Base-by-base conservation (phyloP, 2,113 vertebrate genomes). In the Boleophthalmus pectinirostris region DNA sequence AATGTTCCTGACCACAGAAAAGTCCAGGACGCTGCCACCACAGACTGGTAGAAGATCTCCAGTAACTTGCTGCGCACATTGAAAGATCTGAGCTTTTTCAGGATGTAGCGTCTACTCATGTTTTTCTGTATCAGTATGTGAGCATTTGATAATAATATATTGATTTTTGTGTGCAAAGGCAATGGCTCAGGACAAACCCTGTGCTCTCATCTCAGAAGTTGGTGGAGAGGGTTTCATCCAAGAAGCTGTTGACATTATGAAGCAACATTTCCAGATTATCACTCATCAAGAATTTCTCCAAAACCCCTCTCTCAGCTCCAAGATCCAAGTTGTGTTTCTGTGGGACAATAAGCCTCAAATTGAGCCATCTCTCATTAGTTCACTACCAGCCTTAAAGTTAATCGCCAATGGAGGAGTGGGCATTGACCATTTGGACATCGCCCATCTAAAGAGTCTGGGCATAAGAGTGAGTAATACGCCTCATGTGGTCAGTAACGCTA, bases 381-480 rank as follows among this genome's bases (percentile, higher is more conserved):
- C 66, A 9, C 84, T 95, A 0, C 94, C 94, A 0, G 83, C 84
- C 0, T 83, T 96, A 71, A 95, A 93, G 81, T 89, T 95, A 0
- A 72, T 96, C 29, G 89, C 86, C 80, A 95, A 71, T 3, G 77
- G 75, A 8, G 96, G 95, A 1, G 95, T 88, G 43, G 95, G 95
- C 60, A 84, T 95, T 0, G 90, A 96, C 87, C 95, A 95, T 84
- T 80, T 96, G 58, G 90, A 96, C 35, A 74, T 95, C 80, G 85
- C 91, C 2, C 84, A 94, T 82, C 88, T 95, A 29, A 83, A 73
- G 6, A 89, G 74, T 57, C 92, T 90, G 13, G 94, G 94, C 0
- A 84, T 95, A 49, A 95, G 92, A 87, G 90, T 95, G 75, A 83
- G 93, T 84, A 94, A 94, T 88, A 95, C 94, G 0, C 95, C 95